Conservation (phyloP, 2,888 invertebrate genomes). For the Ellobium chinense region DNA sequence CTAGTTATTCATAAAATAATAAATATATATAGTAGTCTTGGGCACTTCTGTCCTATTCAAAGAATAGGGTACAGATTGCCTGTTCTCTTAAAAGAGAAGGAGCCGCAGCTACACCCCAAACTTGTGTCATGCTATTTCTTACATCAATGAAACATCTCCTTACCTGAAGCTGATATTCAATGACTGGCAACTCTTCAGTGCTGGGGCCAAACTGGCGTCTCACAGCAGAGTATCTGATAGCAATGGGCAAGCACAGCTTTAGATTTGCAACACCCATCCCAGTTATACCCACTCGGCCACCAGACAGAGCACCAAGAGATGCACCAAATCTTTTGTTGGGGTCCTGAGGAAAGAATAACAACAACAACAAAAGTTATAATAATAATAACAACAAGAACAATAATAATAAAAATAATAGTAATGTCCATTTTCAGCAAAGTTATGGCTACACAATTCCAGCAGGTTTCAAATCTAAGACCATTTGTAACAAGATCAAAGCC, state of each 20-base stretch:
- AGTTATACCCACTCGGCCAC: conserved; percentile 90
- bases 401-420: too few relatives aligned
- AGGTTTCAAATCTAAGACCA: too few relatives aligned
- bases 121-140: neutral
- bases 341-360: conserved; percentile 81
- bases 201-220: conserved; percentile 91
- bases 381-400: too few relatives aligned
- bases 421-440: too few relatives aligned
- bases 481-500: too few relatives aligned
- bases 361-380: too few relatives aligned
- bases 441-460: too few relatives aligned
- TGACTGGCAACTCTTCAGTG: conserved; percentile 87
- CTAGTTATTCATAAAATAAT: too few relatives aligned
- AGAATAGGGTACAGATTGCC: neutral
- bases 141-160: neutral
- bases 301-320: conserved; percentile 91
- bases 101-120: neutral
- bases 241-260: conserved; percentile 89
- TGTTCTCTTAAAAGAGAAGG: neutral
- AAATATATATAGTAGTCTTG: too few relatives aligned
- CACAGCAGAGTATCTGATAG: conserved; percentile 91
- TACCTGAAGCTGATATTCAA: conserved; percentile 95
- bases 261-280: conserved; percentile 82
- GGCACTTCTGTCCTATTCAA: too few relatives aligned
- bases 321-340: conserved; percentile 90